Evolutionary conservation across 2,113 vertebrate genomes (phyloP).

Genomic region (human (Homo sapiens)): GRCh38 chr9:123815501-123816000

Average conservation of each 20-base stretch:
- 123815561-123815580: constrained; percentile 65
- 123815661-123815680: constrained; percentile 68
- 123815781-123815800: constrained; percentile 12
- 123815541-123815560: constrained; percentile 70
- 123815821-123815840: constrained; percentile 10
- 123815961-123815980: background rate
- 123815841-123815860: background rate
- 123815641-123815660: constrained; percentile 71
- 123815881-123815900: constrained; percentile 18
- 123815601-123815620: constrained; percentile 67
- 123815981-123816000: background rate
- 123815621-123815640: constrained; percentile 19
- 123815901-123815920: background rate
- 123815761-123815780: background rate
- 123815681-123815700: constrained; percentile 12
- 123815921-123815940: constrained; percentile 9
- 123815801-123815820: background rate
- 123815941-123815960: background rate
- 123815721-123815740: constrained; percentile 27
- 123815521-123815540: constrained; percentile 48
- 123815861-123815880: background rate
- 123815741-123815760: background rate
- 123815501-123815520: background rate
- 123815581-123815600: constrained; percentile 70
- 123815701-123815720: constrained; percentile 39